Evolutionary conservation across 2,888 invertebrate genomes (phyloP).

Genomic region (Morpho achilles): DNA sequence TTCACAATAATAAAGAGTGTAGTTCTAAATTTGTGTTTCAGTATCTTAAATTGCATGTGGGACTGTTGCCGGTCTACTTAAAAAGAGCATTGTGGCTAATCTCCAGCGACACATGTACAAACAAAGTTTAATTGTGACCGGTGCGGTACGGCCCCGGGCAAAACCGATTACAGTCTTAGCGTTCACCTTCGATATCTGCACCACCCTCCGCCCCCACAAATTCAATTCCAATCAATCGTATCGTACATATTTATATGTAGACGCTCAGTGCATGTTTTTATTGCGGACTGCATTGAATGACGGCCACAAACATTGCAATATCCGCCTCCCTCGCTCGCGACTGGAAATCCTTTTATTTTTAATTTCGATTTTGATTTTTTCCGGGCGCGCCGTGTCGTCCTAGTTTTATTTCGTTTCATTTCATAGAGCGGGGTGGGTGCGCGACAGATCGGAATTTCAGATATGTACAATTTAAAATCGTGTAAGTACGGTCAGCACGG

Average conservation of each 20-base stretch:
- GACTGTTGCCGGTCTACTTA: conserved; percentile 69
- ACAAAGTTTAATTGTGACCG: conserved; percentile 78
- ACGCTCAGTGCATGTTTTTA: conserved; percentile 69
- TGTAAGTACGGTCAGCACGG: conserved; percentile 75
- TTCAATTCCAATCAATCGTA: conserved; percentile 78
- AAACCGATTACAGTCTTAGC: conserved; percentile 79
- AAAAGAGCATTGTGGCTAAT: conserved; percentile 77
- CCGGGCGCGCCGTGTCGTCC: conserved; percentile 66
- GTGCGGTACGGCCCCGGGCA: conserved; percentile 50
- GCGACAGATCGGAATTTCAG: conserved; percentile 79
- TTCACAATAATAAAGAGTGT: no score
- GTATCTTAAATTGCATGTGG: conserved; percentile 72
- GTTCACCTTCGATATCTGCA: conserved; percentile 74
- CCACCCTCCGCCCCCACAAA: conserved; percentile 55
- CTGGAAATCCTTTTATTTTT: conserved; percentile 73
- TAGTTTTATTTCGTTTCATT: conserved; percentile 79
- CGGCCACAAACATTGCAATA: conserved; percentile 73
- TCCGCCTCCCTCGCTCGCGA: conserved; percentile 63
- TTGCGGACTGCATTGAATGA: conserved; percentile 75
- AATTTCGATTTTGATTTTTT: conserved; percentile 79
- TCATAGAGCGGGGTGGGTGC: conserved; percentile 77
- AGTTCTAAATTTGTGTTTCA: conserved; percentile 50
- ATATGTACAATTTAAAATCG: conserved; percentile 80
- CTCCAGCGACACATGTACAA: conserved; percentile 77
- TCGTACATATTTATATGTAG: conserved; percentile 75